Evolutionary conservation across 2,113 vertebrate genomes (phyloP).

Genomic region (Rutilus rutilus): DNA sequence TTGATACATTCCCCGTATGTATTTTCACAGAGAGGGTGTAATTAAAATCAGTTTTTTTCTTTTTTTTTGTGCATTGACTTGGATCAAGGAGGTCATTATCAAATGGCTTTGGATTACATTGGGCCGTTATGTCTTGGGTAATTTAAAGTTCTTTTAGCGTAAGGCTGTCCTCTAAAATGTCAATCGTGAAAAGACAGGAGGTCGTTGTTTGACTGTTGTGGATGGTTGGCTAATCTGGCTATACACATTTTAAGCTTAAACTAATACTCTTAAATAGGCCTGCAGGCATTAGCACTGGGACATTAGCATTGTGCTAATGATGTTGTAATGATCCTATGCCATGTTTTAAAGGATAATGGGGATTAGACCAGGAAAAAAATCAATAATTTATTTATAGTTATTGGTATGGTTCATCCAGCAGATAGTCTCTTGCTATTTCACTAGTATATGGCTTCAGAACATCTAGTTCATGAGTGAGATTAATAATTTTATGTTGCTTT

Average conservation of each 20-base stretch:
- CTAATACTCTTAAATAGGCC: conserved; percentile 19
- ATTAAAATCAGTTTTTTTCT: conserved; percentile 57
- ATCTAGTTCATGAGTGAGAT: background rate
- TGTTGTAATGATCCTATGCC: background rate
- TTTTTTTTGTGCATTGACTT: conserved; percentile 48
- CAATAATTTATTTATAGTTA: background rate
- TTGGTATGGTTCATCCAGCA: background rate
- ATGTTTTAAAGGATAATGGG: background rate
- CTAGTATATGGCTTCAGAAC: background rate
- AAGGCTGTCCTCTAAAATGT: conserved; percentile 34
- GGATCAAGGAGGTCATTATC: conserved; percentile 62
- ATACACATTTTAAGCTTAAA: background rate
- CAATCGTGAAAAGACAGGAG: conserved; percentile 15
- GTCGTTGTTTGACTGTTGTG: conserved; percentile 26
- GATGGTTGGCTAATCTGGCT: conserved; percentile 19
- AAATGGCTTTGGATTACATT: conserved; percentile 61
- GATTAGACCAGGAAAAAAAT: background rate
- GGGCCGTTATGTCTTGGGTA: conserved; percentile 58
- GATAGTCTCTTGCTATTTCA: background rate
- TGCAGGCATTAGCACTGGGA: background rate
- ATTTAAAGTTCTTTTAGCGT: conserved; percentile 41
- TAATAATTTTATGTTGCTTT: background rate
- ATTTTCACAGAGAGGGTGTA: conserved; percentile 51
- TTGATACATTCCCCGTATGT: conserved; percentile 48
- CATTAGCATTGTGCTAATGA: background rate